Conservation (phyloP, 2,888 invertebrate species). For the Heliconius sara region DNA sequence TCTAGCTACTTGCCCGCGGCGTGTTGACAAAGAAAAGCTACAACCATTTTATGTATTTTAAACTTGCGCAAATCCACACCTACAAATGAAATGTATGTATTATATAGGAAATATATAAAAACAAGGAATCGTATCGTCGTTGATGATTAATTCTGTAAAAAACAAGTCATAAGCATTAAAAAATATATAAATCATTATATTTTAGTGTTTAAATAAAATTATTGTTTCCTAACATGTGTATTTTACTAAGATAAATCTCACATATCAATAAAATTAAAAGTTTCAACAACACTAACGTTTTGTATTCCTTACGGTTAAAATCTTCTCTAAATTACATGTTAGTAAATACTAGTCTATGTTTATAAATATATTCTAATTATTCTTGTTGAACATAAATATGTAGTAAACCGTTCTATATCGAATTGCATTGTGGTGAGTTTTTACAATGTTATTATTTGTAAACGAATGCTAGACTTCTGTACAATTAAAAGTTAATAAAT, state of each 20-base stretch:
- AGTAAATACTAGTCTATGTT: background rate
- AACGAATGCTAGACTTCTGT: background rate
- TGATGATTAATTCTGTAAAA: no score
- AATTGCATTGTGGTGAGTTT: background rate
- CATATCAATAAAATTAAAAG: no score
- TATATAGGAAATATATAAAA: background rate
- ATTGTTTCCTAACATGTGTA: no score
- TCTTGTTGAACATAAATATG: background rate
- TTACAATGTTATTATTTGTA: conserved; percentile 7
- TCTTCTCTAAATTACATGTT: background rate
- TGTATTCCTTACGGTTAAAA: no score
- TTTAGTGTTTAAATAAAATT: no score
- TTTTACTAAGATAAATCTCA: no score
- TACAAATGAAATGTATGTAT: background rate
- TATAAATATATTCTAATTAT: background rate
- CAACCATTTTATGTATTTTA: conserved; percentile 33
- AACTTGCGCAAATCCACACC: background rate
- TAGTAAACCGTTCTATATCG: background rate
- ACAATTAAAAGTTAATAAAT: background rate
- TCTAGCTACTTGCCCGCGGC: conserved; percentile 47
- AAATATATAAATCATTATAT: no score
- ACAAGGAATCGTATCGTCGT: background rate
- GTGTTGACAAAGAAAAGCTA: conserved; percentile 52
- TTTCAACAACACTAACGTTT: no score
- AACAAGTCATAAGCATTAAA: no score